Conservation (phyloP, 1,140 invertebrate species). For the Rhyacophila brunnea region DNA sequence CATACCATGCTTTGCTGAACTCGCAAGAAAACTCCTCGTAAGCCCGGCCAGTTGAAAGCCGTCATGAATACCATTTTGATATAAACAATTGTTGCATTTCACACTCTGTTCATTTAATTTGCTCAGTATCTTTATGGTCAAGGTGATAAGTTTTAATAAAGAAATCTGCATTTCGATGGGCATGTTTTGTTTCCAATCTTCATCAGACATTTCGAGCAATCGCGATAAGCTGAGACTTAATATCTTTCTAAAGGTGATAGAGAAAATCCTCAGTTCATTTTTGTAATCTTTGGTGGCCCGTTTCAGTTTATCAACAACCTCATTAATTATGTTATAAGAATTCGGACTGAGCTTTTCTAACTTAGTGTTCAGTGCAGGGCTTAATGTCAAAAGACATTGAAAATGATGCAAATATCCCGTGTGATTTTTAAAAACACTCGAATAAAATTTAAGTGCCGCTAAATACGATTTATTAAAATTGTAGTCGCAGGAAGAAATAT, state of each 20-base stretch:
- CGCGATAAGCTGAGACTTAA: constrained; percentile 7
- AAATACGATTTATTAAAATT: background rate
- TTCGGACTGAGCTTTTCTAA: constrained; percentile 2
- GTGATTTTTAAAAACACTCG: constrained; percentile 7
- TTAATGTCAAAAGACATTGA: background rate
- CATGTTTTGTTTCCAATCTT: constrained; percentile 15
- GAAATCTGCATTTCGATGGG: constrained; percentile 2
- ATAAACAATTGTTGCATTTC: constrained; percentile 16
- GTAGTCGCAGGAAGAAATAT: constrained; percentile 7
- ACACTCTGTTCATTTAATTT: constrained; percentile 9
- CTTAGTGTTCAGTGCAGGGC: constrained; percentile 3
- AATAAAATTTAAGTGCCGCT: constrained; percentile 7
- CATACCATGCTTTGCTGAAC: constrained; percentile 10
- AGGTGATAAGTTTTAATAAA: constrained; percentile 3
- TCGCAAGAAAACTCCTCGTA: constrained; percentile 8
- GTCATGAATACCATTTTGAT: constrained; percentile 19
- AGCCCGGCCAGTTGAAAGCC: constrained; percentile 9
- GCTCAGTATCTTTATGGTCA: constrained; percentile 6
- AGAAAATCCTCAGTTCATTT: constrained; percentile 10
- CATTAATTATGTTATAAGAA: background rate
- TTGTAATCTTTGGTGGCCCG: background rate
- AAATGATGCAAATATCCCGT: constrained; percentile 7
- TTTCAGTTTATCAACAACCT: constrained; percentile 3
- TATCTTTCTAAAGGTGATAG: constrained; percentile 17
- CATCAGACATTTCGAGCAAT: background rate